Conservation (phyloP, 1,140 invertebrate genomes). For the Drosophila parvula region DNA sequence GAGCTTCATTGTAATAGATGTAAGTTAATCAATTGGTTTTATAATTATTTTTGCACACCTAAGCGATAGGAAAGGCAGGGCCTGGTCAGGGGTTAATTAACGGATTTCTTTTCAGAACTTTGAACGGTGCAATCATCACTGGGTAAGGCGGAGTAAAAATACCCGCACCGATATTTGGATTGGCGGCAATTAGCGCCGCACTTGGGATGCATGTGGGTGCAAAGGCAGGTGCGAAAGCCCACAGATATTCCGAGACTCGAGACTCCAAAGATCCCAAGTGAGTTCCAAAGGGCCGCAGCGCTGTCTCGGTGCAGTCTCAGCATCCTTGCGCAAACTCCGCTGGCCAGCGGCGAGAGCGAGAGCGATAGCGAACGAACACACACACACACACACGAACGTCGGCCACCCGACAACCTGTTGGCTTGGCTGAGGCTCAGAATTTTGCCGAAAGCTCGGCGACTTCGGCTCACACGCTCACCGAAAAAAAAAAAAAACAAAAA, state of each 20-base stretch:
- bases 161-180: conserved; percentile 21
- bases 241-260: conserved; percentile 1
- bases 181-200: conserved; percentile 45
- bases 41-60: conserved; percentile 33
- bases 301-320: conserved; percentile 1
- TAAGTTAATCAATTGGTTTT: background rate
- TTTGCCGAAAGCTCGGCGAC: conserved; percentile 41
- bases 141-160: conserved; percentile 15
- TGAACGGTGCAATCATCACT: conserved; percentile 49
- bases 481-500: conserved; percentile 23
- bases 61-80: conserved; percentile 12
- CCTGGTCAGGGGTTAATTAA: conserved; percentile 51
- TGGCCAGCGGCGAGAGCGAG: conserved; percentile 17
- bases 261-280: too few relatives aligned
- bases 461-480: conserved; percentile 48
- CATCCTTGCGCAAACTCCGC: conserved; percentile 57
- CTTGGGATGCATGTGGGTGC: conserved; percentile 56
- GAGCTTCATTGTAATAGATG: background rate
- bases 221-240: conserved; percentile 43
- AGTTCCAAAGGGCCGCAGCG: conserved; percentile 47
- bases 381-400: conserved; percentile 15
- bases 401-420: conserved; percentile 45
- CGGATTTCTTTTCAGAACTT: conserved; percentile 56
- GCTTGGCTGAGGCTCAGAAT: conserved; percentile 38
- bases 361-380: background rate